phyloP scores from a whole-genome alignment of 2,888 invertebrate species.

The Cephus pulcher region DNA sequence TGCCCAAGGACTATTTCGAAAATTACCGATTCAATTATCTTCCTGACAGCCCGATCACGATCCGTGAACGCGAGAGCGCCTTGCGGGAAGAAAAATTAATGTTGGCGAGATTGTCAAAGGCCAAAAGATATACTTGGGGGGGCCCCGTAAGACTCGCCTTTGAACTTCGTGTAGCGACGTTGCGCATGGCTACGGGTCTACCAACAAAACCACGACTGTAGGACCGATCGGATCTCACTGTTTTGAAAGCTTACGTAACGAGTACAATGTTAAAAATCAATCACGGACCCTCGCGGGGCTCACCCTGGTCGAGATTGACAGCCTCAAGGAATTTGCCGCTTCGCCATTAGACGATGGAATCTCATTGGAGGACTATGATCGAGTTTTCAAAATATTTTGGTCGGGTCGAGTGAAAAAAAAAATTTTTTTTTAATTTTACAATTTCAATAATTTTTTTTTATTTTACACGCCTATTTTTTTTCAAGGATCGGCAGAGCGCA shows the following conservation, averaged over 20 bases:
- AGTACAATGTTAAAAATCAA: conserved; percentile 6
- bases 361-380: not conserved
- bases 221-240: conserved; percentile 3
- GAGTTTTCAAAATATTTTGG: not conserved
- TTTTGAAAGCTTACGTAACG: conserved; percentile 9
- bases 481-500: no score
- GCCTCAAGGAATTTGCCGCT: not conserved
- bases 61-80: not conserved
- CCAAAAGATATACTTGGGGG: not conserved
- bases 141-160: not conserved
- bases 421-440: not conserved
- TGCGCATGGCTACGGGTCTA: not conserved
- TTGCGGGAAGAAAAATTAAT: conserved; percentile 14
- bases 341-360: not conserved
- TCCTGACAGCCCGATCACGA: not conserved
- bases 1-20: not conserved
- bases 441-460: not conserved
- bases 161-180: not conserved
- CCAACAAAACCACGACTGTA: not conserved
- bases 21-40: conserved; percentile 4
- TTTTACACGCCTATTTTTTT: no score
- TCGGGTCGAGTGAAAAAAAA: not conserved
- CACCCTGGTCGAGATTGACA: conserved; percentile 3
- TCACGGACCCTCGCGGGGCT: not conserved
- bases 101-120: conserved; percentile 22